Evolutionary conservation across 2,888 invertebrate species (phyloP).

Genomic region (Temnothorax rugatulus): DNA sequence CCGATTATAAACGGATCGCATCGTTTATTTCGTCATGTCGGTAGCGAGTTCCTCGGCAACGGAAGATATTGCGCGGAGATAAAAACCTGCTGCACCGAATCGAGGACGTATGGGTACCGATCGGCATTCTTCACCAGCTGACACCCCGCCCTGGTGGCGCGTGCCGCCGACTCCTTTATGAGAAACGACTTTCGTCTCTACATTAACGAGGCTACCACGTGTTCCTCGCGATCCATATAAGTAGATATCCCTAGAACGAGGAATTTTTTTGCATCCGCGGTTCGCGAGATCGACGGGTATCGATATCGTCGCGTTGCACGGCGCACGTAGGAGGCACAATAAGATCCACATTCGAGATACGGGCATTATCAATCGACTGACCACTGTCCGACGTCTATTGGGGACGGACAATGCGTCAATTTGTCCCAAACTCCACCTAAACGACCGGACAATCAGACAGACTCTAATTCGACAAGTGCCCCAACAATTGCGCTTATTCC

Average conservation of each 20-base stretch:
- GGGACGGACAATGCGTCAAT: constrained; percentile 55
- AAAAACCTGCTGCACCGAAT: constrained; percentile 72
- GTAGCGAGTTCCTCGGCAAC: constrained; percentile 64
- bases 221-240: constrained; percentile 60
- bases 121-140: constrained; percentile 75
- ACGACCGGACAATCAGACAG: constrained; percentile 62
- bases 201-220: constrained; percentile 68
- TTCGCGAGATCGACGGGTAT: constrained; percentile 47
- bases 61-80: constrained; percentile 71
- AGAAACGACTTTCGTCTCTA: constrained; percentile 51
- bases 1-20: constrained; percentile 31
- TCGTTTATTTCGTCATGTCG: constrained; percentile 58
- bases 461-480: constrained; percentile 70
- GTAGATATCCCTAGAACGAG: constrained; percentile 28
- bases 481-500: constrained; percentile 20
- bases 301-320: background rate
- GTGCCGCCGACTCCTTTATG: constrained; percentile 68
- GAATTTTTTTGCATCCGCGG: constrained; percentile 23
- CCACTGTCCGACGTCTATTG: constrained; percentile 57
- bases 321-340: constrained; percentile 47
- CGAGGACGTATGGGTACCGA: constrained; percentile 75
- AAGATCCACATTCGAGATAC: constrained; percentile 31
- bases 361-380: constrained; percentile 51
- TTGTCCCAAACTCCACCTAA: constrained; percentile 75
- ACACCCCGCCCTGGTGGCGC: constrained; percentile 70